A percentile compares a stretch with the other conserved stretches of the same genome.
phyloP scores from a whole-genome alignment of 2,797 vertebrate genomes.

The Cynodonichthys magdalenae region DNA sequence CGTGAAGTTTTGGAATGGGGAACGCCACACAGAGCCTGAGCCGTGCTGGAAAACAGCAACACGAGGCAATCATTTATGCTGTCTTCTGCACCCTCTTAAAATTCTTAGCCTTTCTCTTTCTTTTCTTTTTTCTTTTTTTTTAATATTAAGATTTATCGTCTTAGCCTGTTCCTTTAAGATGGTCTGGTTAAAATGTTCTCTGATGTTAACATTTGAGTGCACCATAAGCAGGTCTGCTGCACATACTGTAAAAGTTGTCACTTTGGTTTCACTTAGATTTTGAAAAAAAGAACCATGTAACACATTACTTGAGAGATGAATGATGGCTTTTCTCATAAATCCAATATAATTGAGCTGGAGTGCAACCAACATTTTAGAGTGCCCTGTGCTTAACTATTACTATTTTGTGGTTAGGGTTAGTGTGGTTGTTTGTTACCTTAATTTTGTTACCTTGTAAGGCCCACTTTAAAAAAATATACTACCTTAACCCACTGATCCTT shows the following conservation, averaged over 20 bases:
- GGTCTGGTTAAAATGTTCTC: background rate
- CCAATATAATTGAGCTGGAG: no score
- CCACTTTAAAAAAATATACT: no score
- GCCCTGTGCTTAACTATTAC: no score
- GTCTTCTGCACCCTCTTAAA: slow-evolving; percentile 2
- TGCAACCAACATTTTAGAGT: no score
- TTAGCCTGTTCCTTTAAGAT: background rate
- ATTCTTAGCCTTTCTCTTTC: background rate
- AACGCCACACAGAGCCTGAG: background rate
- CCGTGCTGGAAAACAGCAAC: background rate
- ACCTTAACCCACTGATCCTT: no score
- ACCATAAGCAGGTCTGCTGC: background rate
- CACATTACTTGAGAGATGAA: background rate
- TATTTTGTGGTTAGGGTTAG: no score
- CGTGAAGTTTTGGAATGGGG: background rate
- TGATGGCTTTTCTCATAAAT: background rate
- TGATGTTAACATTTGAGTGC: background rate
- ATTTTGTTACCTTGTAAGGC: no score
- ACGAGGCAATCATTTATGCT: background rate
- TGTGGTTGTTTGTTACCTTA: no score
- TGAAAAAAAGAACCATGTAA: no score
- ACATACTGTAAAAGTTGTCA: background rate
- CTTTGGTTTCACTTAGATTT: no score
- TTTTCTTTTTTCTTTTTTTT: background rate
- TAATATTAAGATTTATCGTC: background rate